phyloP scores from a whole-genome alignment of 2,888 invertebrate genomes.

The Standfussiana lucernea region DNA sequence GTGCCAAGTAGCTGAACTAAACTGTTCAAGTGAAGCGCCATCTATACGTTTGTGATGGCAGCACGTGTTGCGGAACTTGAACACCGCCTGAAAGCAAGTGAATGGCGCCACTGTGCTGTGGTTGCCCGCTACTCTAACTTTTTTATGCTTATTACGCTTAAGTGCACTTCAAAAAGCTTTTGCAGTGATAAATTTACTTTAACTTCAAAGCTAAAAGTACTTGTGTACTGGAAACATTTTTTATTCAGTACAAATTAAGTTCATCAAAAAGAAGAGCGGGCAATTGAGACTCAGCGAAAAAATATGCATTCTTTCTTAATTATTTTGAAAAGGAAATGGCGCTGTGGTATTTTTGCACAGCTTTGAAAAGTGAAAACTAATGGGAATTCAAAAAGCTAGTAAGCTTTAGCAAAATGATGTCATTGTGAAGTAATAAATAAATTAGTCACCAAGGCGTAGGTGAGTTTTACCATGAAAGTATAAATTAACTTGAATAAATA shows the following conservation, averaged over 20 bases:
- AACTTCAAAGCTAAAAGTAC: constrained; percentile 33
- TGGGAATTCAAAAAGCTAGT: too few relatives aligned
- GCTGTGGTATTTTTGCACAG: neutral
- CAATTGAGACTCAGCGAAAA: constrained; percentile 10
- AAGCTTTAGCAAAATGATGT: neutral
- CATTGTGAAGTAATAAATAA: neutral
- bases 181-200: constrained; percentile 41
- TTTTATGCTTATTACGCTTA: constrained; percentile 34
- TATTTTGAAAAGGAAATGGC: neutral
- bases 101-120: constrained; percentile 55
- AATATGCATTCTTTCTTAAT: neutral
- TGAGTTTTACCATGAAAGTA: neutral
- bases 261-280: constrained; percentile 38
- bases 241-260: constrained; percentile 49
- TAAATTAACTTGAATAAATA: too few relatives aligned
- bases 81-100: constrained; percentile 21
- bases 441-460: neutral
- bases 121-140: constrained; percentile 16
- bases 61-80: constrained; percentile 19
- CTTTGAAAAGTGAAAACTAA: neutral
- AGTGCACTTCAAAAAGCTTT: constrained; percentile 57
- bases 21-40: constrained; percentile 70
- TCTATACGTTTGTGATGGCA: constrained; percentile 64
- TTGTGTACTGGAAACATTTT: constrained; percentile 29
- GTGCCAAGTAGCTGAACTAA: constrained; percentile 73